These are phyloP conservation scores for Latrodectus elegans DNA, from an alignment of 2,888 invertebrate species.

Conservation along the genomic window DNA sequence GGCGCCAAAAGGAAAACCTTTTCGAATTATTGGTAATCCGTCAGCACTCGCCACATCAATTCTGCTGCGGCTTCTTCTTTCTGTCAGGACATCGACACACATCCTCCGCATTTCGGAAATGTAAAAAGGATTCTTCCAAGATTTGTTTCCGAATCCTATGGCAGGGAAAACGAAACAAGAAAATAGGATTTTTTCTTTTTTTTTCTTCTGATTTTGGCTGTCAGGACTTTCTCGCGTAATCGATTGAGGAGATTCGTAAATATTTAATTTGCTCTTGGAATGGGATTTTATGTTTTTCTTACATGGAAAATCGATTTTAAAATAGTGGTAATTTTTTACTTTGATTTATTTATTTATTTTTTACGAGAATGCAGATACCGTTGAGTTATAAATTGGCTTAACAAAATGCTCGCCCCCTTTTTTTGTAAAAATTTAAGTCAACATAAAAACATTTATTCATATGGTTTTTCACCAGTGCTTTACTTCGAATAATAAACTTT, in stretches of 20 bases:
- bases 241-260: constrained; percentile 3
- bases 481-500: too few relatives aligned
- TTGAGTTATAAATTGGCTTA: too few relatives aligned
- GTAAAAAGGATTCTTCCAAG: background rate
- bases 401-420: too few relatives aligned
- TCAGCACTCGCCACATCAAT: constrained; percentile 5
- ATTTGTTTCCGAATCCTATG: background rate
- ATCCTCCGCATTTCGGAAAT: constrained; percentile 24
- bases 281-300: too few relatives aligned
- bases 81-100: background rate
- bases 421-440: too few relatives aligned
- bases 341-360: too few relatives aligned
- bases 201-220: background rate
- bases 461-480: too few relatives aligned
- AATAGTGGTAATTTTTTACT: too few relatives aligned
- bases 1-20: background rate
- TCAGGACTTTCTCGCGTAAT: background rate
- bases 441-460: too few relatives aligned
- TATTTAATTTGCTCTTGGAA: constrained; percentile 6
- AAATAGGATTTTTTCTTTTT: background rate
- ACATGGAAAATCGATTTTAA: too few relatives aligned
- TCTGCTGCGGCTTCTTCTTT: constrained; percentile 19
- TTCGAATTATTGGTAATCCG: background rate
- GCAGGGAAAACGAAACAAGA: background rate
- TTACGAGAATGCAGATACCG: too few relatives aligned